These are phyloP conservation scores for Heliocidaris erythrogramma DNA, from an alignment of 35 echinoderm and acorn worm genomes.

Conservation along the genomic window DNA sequence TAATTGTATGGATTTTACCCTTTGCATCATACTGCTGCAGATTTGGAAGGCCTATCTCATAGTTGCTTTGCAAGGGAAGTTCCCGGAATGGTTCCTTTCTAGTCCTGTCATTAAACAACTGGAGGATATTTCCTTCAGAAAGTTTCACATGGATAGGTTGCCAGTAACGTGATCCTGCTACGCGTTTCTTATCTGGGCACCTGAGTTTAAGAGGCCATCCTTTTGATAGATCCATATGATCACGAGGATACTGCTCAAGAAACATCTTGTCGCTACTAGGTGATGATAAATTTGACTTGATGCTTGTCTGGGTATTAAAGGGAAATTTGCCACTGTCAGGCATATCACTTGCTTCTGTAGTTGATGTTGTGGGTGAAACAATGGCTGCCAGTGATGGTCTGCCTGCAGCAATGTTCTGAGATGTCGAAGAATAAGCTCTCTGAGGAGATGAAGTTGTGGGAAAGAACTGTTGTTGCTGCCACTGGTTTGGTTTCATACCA, in stretches of 20 bases:
- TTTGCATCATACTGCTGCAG: slow-evolving; percentile 68
- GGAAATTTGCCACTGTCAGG: not conserved
- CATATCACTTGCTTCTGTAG: slow-evolving; percentile 44
- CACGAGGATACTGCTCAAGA: slow-evolving; percentile 79
- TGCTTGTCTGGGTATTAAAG: not conserved
- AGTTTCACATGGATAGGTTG: slow-evolving; percentile 79
- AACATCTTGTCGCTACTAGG: slow-evolving; percentile 32
- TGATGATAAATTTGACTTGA: not conserved
- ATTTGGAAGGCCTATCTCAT: slow-evolving; percentile 73
- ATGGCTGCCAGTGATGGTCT: slow-evolving; percentile 24
- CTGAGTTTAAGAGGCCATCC: slow-evolving; percentile 91
- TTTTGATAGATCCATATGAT: slow-evolving; percentile 49
- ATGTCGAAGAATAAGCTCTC: not conserved
- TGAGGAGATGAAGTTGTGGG: not conserved
- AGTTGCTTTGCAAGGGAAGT: slow-evolving; percentile 88
- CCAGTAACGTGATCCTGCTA: slow-evolving; percentile 88
- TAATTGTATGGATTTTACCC: slow-evolving; percentile 96
- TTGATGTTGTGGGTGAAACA: slow-evolving; percentile 54
- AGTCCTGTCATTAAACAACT: slow-evolving; percentile 64
- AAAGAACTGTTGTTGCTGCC: slow-evolving; percentile 16
- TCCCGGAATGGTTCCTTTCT: slow-evolving; percentile 82
- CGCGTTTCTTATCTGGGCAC: slow-evolving; percentile 88
- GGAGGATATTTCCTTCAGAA: slow-evolving; percentile 77
- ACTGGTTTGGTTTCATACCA: slow-evolving; percentile 40
- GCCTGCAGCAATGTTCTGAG: slow-evolving; percentile 3